Evolutionary conservation across 23 tunicate species (phyloP).

Genomic region (Diplosoma virens): DNA sequence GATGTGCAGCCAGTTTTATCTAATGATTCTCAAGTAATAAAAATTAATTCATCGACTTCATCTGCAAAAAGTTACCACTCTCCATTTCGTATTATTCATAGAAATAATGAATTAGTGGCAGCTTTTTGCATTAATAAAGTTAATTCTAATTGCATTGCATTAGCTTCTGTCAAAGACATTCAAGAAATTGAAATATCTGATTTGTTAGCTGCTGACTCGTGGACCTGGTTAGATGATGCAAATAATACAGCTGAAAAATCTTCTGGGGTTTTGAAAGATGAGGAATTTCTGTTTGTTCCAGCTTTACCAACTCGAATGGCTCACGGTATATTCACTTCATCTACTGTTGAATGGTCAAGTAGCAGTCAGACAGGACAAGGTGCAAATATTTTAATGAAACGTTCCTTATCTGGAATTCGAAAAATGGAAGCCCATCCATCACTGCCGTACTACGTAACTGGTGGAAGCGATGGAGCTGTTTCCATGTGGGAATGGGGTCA

Average conservation of each 20-base stretch:
- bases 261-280: constrained; percentile 33
- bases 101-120: constrained; percentile 64
- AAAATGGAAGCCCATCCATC: constrained; percentile 91
- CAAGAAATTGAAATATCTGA: constrained; percentile 66
- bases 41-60: neutral
- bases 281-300: constrained; percentile 55
- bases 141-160: constrained; percentile 71
- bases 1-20: too few relatives aligned
- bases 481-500: constrained; percentile 99
- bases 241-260: constrained; percentile 19
- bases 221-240: constrained; percentile 81
- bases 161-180: constrained; percentile 71
- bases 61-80: neutral
- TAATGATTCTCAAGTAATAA: neutral
- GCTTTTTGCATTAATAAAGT: constrained; percentile 89
- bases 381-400: constrained; percentile 65
- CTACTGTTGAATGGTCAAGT: constrained; percentile 34
- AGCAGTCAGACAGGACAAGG: constrained; percentile 82
- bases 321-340: constrained; percentile 24
- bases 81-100: constrained; percentile 64
- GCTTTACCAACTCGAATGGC: neutral
- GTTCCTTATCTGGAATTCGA: constrained; percentile 46
- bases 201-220: constrained; percentile 58
- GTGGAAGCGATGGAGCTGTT: constrained; percentile 69
- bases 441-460: constrained; percentile 81